Evolutionary conservation across 2,797 vertebrate species (phyloP).

Genomic region (Liasis olivaceus): DNA sequence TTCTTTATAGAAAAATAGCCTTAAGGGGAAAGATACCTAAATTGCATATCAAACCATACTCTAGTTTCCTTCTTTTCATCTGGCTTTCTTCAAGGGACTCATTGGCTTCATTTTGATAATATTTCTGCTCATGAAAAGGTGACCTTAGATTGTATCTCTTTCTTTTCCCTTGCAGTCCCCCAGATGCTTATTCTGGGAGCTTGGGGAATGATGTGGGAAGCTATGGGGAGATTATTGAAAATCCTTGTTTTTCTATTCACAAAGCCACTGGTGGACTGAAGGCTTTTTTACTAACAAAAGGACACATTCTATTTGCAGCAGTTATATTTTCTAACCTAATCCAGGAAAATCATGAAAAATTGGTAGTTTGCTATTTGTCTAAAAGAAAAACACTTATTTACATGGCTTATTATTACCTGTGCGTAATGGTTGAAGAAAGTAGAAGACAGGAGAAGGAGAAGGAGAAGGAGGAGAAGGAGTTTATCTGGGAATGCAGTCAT

Average conservation of each 20-base stretch:
- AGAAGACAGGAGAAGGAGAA: fast-evolving
- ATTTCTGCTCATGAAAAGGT: background rate
- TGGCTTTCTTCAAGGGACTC: background rate
- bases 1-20: background rate
- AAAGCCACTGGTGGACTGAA: background rate
- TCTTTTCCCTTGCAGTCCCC: background rate
- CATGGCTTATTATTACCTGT: background rate
- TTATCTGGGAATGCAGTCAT: slow-evolving; percentile 46
- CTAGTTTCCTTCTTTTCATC: background rate
- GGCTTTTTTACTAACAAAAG: background rate
- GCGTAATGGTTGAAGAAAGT: background rate
- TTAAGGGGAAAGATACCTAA: background rate
- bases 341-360: background rate
- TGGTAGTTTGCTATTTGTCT: background rate
- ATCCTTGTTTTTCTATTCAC: background rate
- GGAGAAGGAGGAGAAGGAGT: background rate
- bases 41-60: background rate
- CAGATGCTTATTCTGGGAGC: background rate
- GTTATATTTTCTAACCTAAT: background rate
- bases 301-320: background rate
- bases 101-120: background rate
- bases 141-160: background rate
- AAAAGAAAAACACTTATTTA: background rate
- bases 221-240: background rate
- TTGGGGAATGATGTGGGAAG: background rate